Conservation (phyloP, 2,797 vertebrate genomes). For the Bothrops alternatus region DNA sequence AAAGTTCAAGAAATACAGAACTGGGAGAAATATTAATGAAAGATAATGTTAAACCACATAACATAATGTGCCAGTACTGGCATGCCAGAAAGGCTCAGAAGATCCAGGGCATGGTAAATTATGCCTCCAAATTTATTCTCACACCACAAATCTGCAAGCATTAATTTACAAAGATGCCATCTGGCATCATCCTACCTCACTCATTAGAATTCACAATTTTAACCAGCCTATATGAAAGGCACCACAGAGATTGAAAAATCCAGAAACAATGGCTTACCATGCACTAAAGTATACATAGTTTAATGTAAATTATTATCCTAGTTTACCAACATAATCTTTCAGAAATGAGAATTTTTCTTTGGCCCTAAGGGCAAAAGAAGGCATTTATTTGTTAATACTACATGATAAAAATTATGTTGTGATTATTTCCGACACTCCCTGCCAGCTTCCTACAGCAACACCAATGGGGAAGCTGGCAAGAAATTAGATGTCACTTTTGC, state of each 20-base stretch:
- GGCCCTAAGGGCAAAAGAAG: background rate
- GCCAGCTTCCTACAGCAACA: background rate
- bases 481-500: background rate
- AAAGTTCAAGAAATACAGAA: background rate
- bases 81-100: background rate
- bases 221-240: background rate
- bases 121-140: background rate
- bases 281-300: background rate
- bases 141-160: background rate
- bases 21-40: background rate
- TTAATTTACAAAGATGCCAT: background rate
- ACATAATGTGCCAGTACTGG: background rate
- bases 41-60: background rate
- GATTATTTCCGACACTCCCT: background rate
- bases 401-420: background rate
- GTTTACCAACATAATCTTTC: background rate
- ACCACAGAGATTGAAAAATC: background rate
- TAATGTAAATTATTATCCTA: background rate
- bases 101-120: background rate
- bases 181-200: background rate
- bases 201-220: background rate
- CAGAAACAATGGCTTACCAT: background rate
- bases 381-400: background rate
- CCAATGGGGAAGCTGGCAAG: background rate
- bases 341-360: background rate